Evolutionary conservation across 1,140 invertebrate genomes (phyloP).

Genomic region (Drosophila ananassae): DNA sequence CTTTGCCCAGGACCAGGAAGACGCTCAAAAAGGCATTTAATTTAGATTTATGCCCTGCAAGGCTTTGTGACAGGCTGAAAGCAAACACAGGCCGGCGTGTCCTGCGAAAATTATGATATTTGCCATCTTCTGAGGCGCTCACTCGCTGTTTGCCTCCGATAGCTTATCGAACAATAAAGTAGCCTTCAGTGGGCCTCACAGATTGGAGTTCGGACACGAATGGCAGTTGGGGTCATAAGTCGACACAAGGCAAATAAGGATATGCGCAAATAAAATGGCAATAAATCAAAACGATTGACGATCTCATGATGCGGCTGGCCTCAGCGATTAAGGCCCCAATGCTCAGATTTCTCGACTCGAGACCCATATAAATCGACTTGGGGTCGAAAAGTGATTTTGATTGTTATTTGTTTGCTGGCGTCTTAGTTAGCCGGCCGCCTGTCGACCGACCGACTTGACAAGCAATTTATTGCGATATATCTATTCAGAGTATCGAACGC

Average conservation of each 20-base stretch:
- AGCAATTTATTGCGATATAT: conserved; percentile 56
- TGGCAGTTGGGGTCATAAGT: conserved; percentile 35
- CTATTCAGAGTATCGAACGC: background rate
- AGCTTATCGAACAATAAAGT: conserved; percentile 81
- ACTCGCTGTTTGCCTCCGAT: conserved; percentile 43
- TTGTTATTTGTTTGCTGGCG: conserved; percentile 71
- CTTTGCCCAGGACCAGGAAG: conserved; percentile 3
- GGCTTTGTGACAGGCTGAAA: conserved; percentile 67
- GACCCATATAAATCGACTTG: conserved; percentile 70
- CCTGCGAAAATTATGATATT: conserved; percentile 76
- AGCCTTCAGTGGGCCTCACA: conserved; percentile 41
- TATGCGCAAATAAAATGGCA: conserved; percentile 82
- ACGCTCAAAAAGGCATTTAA: conserved; percentile 75
- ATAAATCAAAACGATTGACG: conserved; percentile 81
- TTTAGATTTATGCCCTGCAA: conserved; percentile 78
- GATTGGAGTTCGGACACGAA: conserved; percentile 13
- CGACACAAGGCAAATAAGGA: conserved; percentile 69
- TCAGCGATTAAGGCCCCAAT: conserved; percentile 71
- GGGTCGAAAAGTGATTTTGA: conserved; percentile 79
- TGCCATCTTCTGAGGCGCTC: conserved; percentile 20
- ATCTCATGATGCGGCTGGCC: conserved; percentile 74
- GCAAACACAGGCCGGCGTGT: conserved; percentile 62
- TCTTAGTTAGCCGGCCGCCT: conserved; percentile 33
- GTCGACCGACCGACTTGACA: conserved; percentile 37
- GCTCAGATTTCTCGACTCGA: conserved; percentile 49